Evolutionary conservation across 2,888 invertebrate species (phyloP), one percentile per base, ranked within the genome.

Genomic region (Julus scandinavius): DNA sequence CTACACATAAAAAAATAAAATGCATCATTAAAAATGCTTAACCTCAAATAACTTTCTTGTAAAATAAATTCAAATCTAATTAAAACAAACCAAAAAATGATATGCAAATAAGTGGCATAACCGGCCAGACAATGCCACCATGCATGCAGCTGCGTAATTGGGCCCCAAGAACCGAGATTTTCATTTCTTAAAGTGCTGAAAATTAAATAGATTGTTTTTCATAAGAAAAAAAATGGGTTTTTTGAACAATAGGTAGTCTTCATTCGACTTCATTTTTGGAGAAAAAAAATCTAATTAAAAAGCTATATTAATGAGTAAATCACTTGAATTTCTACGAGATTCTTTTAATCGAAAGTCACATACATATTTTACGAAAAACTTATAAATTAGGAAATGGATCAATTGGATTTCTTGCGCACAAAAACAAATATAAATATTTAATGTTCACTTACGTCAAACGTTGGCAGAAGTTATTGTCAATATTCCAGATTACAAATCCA

Each of bases 51-150:
- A 72, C 6, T 29, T 20, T 20, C 7, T 72, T 72, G 72, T 11
- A 29, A 72, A 72, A 63, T 2, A 15, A 6, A 17, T 29, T 29
- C 29, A 29, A 29, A 29, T 29, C 29, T 29, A 29, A 72, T 83
- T 72, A n/a, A 80, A 87, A 87, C 89, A 89, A 89, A 91, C 91
- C 90, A 90, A 88, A 91, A 91, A 29, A 91, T 80, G 83, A 93
- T 90, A 88, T 91, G 91, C 17, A 93, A 89, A 90, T 93, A 93
- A 80, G 93, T 92, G 17, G 92, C 93, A 85, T 92, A 91, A 2
- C 93, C 93, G 49, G 93, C 93, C 85, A 93, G 90, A 72, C 92
- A 90, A 90, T 93, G 93, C 93, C 93, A 93, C 93, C 93, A 93
- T 3, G 92, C 93, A 90, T 93, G 93, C 17, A 93, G 90, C 89